phyloP scores from a whole-genome alignment of 2,113 vertebrate genomes.

The Lepus timidus region DNA sequence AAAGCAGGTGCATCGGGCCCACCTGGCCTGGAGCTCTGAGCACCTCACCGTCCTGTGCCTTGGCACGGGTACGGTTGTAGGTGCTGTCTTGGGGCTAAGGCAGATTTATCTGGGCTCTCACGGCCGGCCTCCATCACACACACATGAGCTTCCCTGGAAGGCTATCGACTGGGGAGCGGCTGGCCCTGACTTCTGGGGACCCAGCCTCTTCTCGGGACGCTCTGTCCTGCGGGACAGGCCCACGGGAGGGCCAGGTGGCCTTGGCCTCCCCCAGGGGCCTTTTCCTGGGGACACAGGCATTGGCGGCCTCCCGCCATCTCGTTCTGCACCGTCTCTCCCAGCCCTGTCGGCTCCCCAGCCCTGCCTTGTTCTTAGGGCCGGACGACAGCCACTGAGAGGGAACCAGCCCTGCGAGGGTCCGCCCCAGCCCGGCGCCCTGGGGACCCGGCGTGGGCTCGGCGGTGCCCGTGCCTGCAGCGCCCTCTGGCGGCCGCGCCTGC shows the following conservation, averaged over 20 bases:
- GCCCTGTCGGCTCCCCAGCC: neutral
- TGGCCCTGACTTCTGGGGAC: neutral
- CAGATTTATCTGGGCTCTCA: constrained; percentile 66
- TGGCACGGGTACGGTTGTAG: neutral
- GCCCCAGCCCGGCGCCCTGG: no score
- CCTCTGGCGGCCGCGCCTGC: constrained; percentile 20
- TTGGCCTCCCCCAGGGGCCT: neutral
- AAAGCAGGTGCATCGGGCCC: constrained; percentile 16
- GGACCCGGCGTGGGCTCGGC: no score
- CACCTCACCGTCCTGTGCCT: neutral
- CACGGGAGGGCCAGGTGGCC: no score
- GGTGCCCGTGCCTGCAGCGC: neutral
- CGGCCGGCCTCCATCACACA: constrained; percentile 56
- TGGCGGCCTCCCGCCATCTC: neutral
- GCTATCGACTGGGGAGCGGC: neutral
- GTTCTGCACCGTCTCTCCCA: neutral
- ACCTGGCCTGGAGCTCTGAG: neutral
- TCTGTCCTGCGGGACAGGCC: neutral
- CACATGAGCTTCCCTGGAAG: constrained; percentile 51
- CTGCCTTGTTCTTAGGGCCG: neutral
- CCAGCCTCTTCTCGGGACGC: neutral
- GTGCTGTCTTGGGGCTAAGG: constrained; percentile 46
- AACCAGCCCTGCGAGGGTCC: no score
- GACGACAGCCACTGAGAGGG: no score
- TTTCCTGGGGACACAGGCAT: neutral